Evolutionary conservation across 2,888 invertebrate species (phyloP), one percentile per base, ranked within the genome.

Genomic region (Hartigia nigra): DNA sequence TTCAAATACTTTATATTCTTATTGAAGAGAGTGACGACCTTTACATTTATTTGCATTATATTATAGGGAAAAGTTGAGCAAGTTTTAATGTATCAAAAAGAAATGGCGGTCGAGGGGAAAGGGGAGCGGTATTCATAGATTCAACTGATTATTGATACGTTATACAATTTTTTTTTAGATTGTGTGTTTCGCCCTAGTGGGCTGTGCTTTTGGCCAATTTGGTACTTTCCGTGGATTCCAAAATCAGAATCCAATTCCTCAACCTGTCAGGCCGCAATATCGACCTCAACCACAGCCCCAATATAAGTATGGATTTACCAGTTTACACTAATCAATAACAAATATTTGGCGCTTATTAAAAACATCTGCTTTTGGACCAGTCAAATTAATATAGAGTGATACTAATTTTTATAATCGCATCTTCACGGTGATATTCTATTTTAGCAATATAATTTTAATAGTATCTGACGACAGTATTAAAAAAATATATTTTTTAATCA

Each of bases 161-260:
- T 23, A 55, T 23, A 55, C 31, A 69, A 76, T 75, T 84, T 81
- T 84, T 36, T 89, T 88, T 76, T 87, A 90, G 90, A 87, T 90
- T 80, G 82, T 89, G 79, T 78, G 86, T 35, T 82, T 87, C 74
- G 86, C 86, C 78, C 77, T 89, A 37, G 79, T 88, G 36, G 87
- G 88, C 83, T 88, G 86, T 80, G 87, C 88, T n/a, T 78, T 84
- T 12, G 90, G 86, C 37, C 90, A 90, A 77, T 89, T 82, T 39
- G 87, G 88, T 74, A 80, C 80, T 70, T 86, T 75, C 74, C 87
- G 87, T 1, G 87, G 87, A 37, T 88, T 86, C 75, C 72, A 14
- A 14, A 85, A 85, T 31, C 76, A 39, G 55, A 85, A 70, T 79
- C 88, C 86, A 81, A 86, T 87, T 80, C 85, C 85, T 23, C 5